Percentiles rank a stretch among this genome's conserved stretches.
phyloP scores from a whole-genome alignment of 2,888 invertebrate genomes.

The Brachyopa scutellaris region DNA sequence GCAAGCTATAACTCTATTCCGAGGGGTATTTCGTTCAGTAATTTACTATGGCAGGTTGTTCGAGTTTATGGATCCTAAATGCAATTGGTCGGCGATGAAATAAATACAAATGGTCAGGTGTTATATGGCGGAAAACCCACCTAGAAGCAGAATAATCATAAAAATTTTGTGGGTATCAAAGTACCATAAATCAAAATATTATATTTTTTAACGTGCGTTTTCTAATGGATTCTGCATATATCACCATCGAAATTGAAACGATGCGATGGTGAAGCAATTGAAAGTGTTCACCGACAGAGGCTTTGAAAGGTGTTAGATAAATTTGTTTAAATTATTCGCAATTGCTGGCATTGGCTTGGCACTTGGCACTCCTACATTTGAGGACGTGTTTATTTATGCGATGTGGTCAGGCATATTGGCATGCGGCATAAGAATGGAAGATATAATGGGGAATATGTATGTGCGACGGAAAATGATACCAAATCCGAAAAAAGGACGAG shows the following conservation, averaged over 20 bases:
- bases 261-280: background rate
- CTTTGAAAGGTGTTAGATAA: background rate
- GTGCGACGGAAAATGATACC: no score
- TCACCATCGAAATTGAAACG: background rate
- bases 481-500: no score
- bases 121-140: slow-evolving; percentile 22
- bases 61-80: background rate
- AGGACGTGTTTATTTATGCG: slow-evolving; percentile 7
- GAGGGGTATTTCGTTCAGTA: background rate
- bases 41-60: slow-evolving; percentile 24
- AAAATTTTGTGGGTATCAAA: slow-evolving; percentile 22
- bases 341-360: background rate
- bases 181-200: slow-evolving; percentile 12
- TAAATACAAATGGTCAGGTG: slow-evolving; percentile 28
- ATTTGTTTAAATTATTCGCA: background rate
- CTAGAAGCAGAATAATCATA: slow-evolving; percentile 21
- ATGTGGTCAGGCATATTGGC: background rate
- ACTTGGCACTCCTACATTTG: slow-evolving; percentile 2
- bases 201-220: background rate
- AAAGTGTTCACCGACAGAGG: background rate
- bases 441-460: no score
- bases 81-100: background rate
- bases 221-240: background rate
- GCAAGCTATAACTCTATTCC: slow-evolving; percentile 52
- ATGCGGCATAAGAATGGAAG: no score